Conservation (phyloP, 2,888 invertebrate species). For the Folsomia manolachei region DNA sequence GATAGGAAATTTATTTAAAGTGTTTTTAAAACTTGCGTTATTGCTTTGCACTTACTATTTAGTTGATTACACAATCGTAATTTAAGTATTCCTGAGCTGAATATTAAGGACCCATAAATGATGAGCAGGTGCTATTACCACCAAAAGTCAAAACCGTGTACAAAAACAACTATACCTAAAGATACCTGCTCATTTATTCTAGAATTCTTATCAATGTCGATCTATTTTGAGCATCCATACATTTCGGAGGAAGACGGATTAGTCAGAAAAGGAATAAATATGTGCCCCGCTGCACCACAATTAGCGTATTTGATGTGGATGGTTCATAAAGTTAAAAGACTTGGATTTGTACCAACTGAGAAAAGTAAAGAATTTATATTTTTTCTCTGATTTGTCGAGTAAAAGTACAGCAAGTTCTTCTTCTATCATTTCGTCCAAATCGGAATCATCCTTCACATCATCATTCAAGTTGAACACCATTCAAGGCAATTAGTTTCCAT, state of each 20-base stretch:
- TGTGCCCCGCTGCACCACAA: neutral
- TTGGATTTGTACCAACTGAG: no score
- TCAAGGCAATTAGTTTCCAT: slow-evolving; percentile 45
- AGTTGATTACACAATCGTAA: neutral
- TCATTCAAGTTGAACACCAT: slow-evolving; percentile 19
- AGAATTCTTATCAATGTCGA: neutral
- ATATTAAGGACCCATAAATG: neutral
- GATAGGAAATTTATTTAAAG: neutral
- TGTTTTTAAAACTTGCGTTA: neutral
- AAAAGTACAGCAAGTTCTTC: neutral
- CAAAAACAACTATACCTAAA: no score
- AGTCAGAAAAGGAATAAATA: no score
- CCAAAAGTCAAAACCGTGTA: no score
- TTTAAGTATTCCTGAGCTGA: neutral
- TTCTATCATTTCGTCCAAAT: slow-evolving; percentile 12
- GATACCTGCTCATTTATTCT: no score
- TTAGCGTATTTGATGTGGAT: neutral
- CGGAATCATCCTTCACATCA: slow-evolving; percentile 27
- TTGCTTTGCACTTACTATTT: slow-evolving; percentile 4
- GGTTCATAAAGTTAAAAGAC: no score
- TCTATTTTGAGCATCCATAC: slow-evolving; percentile 6
- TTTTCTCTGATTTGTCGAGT: neutral
- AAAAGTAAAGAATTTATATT: no score
- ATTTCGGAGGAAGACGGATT: neutral
- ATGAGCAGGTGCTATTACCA: no score